Base-by-base conservation (phyloP, 2,888 invertebrate species). In the Temnothorax rugatulus region DNA sequence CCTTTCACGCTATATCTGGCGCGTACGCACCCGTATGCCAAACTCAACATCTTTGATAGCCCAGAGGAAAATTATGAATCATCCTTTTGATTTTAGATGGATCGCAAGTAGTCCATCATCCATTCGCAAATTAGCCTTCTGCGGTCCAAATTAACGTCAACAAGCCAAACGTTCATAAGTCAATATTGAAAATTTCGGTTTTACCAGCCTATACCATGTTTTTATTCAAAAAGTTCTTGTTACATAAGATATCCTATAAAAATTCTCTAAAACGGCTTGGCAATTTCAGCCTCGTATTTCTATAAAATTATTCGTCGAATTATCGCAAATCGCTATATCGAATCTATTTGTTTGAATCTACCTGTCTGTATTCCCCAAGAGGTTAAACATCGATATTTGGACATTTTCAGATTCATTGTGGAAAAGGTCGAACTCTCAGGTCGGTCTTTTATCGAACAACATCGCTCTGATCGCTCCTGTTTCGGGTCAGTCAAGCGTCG, bases 1-100 rank as follows among this genome's bases (percentile, higher is more conserved):
- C 82, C 76, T 75, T n/a, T 73, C 57, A 73, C 74, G 47, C 25
- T 57, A 29, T 54, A 83, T 84, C 79, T 76, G 47, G 38, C 41
- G 82, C 50, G 84, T 79, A 74, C 68, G 76, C 74, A 84, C 90
- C 90, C 90, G 88, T 90, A 90, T 90, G 15, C 71, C 50, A 86
- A 82, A 15, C 73, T 73, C 57, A 34, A 57, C 69, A 63, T 44
- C 44, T 66, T 64, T 34, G 34, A 52, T 74, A 18, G 66, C 79
- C 84, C 75, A 83, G 85, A 83, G 64, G 41, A 38, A 86, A 84
- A 87, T 84, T 76, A 63, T 66, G 66, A 85, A 76, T 38, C 61
- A 73, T 50, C 86, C 71, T 81, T 34, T 34, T 86, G 64, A 86
- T 81, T 84, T 74, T 71, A 59, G 47, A 79, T 44, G 44, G 29